Evolutionary conservation across 2,113 vertebrate species (phyloP), one percentile per base, ranked within the genome.

Genomic region (Aegypius monachus): DNA sequence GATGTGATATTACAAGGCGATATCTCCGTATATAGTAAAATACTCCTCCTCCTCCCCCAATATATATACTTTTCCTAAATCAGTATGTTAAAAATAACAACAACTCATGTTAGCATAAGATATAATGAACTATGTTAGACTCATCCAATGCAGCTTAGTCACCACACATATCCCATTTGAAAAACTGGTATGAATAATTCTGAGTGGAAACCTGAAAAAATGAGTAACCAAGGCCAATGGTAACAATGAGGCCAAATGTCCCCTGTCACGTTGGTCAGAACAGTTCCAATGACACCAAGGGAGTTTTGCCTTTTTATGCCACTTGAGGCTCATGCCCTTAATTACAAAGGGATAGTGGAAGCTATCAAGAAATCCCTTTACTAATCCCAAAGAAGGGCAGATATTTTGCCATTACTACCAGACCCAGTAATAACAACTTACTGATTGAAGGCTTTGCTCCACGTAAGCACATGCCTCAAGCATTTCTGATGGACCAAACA

Each of bases 181-280:
- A 82, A 94, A 85, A 70, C 29, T 26, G 23, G 16, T 42, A 45
- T 89, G 93, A 96, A 70, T 89, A 95, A 95, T 65, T 86, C 86
- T 80, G 45, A 85, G 48, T 58, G 56, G 83, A 95, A 97, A 97
- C 34, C 66, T 75, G 65, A 75, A 95, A 90, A 95, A 92, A 58
- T 91, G 25, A 91, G 53, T 95, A 95, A 96, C 2, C 0, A 61
- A 93, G 68, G 43, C 42, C 68, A 93, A 5, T 0, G 0, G 73
- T 61, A 90, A 61, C 38, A 81, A n/a, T 13, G 55, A 86, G 47
- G 40, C 52, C 47, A 74, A 74, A 58, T 29, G 38, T 38, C 48
- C 40, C 13, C 29, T 7, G 1, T 67, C 32, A 58, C 0, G 0
- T 1, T 47, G 27, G n/a, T 21, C 68, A 71, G 29, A 81, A 71